Evolutionary conservation across 2,113 vertebrate genomes (phyloP).

Genomic region (Origma solitaria): DNA sequence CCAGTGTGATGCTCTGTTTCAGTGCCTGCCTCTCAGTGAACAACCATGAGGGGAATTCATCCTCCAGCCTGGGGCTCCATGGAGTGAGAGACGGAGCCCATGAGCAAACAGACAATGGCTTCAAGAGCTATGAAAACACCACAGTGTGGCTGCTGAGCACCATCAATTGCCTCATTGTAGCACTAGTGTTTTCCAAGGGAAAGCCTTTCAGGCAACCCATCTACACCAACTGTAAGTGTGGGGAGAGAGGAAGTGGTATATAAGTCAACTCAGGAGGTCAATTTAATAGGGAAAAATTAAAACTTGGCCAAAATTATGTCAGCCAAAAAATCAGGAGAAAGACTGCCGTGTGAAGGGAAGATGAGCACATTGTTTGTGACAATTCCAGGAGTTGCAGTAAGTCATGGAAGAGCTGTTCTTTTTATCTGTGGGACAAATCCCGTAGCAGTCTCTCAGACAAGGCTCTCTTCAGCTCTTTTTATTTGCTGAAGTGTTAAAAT

Average conservation of each 20-base stretch:
- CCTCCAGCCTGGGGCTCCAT: neutral
- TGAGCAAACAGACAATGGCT: neutral
- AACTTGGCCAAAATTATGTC: neutral
- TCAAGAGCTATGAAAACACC: conserved; percentile 75
- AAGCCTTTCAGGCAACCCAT: conserved; percentile 76
- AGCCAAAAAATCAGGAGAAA: neutral
- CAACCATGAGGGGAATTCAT: neutral
- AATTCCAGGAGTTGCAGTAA: neutral
- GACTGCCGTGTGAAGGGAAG: neutral
- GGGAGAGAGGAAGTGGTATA: neutral
- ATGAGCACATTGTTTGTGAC: neutral
- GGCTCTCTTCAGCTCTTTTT: neutral
- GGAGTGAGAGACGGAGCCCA: neutral
- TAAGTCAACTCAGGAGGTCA: neutral
- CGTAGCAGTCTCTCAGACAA: neutral
- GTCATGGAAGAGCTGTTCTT: neutral
- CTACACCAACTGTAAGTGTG: conserved; percentile 77
- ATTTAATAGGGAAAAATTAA: neutral
- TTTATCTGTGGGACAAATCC: neutral
- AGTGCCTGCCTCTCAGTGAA: conserved; percentile 56
- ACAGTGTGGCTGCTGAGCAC: conserved; percentile 78
- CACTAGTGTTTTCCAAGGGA: conserved; percentile 79
- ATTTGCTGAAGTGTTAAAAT: neutral
- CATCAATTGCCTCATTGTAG: conserved; percentile 73
- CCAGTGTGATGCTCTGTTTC: neutral